Conservation (phyloP, 2,797 vertebrate genomes). For the Anabacerthia variegaticeps region DNA sequence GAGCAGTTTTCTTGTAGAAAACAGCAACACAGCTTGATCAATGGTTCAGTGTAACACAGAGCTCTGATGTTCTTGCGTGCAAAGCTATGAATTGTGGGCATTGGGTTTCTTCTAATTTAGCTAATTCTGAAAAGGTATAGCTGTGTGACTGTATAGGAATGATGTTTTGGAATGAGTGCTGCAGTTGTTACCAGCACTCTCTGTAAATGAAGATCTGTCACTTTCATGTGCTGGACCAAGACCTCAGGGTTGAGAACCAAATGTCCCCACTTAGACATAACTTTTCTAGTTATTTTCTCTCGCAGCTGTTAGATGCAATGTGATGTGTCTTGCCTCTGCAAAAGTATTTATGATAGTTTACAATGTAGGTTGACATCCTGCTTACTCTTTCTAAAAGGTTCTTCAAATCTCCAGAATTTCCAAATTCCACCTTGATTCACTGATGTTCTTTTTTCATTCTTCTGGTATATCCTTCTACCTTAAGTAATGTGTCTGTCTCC, state of each 20-base stretch:
- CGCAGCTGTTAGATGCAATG: background rate
- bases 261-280: background rate
- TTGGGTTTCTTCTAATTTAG: background rate
- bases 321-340: background rate
- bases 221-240: background rate
- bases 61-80: background rate
- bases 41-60: background rate
- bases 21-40: background rate
- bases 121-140: background rate
- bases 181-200: background rate
- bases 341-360: background rate
- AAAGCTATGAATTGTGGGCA: background rate
- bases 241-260: background rate
- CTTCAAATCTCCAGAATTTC: background rate
- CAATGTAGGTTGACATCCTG: background rate
- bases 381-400: background rate
- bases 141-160: background rate
- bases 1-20: background rate
- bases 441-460: background rate
- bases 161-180: background rate
- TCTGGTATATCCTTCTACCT: background rate
- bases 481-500: background rate
- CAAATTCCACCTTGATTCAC: background rate
- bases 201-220: background rate
- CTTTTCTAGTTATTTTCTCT: background rate